Percentiles rank a stretch among this genome's conserved stretches.
Evolutionary conservation across 2,113 vertebrate species (phyloP).

Genomic region (Neotoma lepida): DNA sequence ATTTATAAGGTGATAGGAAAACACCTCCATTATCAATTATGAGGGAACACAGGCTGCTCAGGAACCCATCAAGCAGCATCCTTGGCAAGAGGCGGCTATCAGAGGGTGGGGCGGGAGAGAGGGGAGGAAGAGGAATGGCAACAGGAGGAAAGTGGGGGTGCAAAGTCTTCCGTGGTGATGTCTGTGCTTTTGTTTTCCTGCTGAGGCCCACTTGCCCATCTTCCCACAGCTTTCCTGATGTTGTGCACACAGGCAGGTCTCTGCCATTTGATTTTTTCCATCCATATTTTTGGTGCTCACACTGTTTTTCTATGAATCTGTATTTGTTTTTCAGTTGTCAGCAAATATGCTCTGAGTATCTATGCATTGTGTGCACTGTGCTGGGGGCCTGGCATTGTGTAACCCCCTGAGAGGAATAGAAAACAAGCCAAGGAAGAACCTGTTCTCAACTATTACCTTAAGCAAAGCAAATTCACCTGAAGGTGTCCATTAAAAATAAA

Average conservation of each 20-base stretch:
- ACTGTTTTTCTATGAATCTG: slow-evolving; percentile 44
- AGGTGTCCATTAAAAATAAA: slow-evolving; percentile 12
- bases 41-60: slow-evolving; percentile 61
- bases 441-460: neutral
- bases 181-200: slow-evolving; percentile 53
- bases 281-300: slow-evolving; percentile 42
- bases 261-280: slow-evolving; percentile 53
- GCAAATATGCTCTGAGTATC: slow-evolving; percentile 45
- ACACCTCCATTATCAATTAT: slow-evolving; percentile 76
- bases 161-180: neutral
- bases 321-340: slow-evolving; percentile 57
- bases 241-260: slow-evolving; percentile 24
- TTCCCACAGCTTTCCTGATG: slow-evolving; percentile 41
- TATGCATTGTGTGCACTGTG: neutral
- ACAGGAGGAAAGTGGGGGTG: slow-evolving; percentile 66
- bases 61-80: slow-evolving; percentile 67
- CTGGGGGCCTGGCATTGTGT: neutral
- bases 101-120: neutral
- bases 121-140: slow-evolving; percentile 49
- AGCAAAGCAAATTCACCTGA: neutral
- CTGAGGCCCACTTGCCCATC: neutral
- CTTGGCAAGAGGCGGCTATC: slow-evolving; percentile 63
- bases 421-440: neutral
- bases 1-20: slow-evolving; percentile 77
- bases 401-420: neutral